Conservation (phyloP, 1,140 invertebrate genomes). For the Cotesia glomerata region DNA sequence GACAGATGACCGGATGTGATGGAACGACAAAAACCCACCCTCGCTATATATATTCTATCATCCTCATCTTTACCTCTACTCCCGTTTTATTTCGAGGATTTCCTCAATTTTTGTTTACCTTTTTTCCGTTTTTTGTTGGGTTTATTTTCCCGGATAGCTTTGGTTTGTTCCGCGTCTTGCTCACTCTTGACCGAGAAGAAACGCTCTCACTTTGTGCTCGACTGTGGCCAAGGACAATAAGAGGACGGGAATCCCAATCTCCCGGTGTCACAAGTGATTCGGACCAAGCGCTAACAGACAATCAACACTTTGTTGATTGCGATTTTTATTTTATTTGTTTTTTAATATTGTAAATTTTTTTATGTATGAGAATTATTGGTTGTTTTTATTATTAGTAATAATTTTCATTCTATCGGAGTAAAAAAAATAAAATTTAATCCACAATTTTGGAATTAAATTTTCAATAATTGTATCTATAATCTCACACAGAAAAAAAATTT, state of each 20-base stretch:
- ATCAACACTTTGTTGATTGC: constrained; percentile 25
- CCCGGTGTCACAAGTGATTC: constrained; percentile 31
- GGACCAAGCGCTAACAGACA: constrained; percentile 10
- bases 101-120: neutral
- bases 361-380: no score
- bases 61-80: constrained; percentile 19
- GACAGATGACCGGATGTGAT: constrained; percentile 30
- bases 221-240: neutral
- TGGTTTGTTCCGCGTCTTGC: neutral
- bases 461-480: neutral
- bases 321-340: neutral
- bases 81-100: neutral
- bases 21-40: neutral
- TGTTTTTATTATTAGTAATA: no score
- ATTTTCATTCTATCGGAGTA: neutral
- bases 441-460: neutral
- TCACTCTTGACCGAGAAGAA: neutral
- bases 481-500: no score
- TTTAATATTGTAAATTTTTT: no score
- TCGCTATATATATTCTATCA: neutral
- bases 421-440: neutral
- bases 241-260: constrained; percentile 17
- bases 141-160: neutral
- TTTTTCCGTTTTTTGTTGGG: neutral
- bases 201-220: constrained; percentile 1